Evolutionary conservation across 2,113 vertebrate genomes (phyloP).

Genomic region (Oryzias woworae): DNA sequence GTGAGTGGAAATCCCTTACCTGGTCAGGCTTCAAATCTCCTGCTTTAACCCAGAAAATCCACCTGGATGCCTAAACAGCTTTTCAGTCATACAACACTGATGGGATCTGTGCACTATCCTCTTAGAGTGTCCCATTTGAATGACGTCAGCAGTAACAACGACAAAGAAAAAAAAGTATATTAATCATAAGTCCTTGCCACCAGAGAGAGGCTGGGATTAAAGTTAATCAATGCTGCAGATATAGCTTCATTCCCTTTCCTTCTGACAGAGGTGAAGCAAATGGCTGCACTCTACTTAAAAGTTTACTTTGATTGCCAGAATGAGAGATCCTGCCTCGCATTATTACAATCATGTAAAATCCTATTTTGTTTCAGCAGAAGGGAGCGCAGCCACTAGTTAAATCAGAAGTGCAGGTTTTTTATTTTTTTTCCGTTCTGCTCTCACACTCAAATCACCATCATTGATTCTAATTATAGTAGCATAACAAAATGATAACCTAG

Average conservation of each 20-base stretch:
- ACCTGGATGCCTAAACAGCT: slow-evolving; percentile 17
- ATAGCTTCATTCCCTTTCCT: slow-evolving; percentile 11
- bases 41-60: slow-evolving; percentile 30
- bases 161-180: slow-evolving; percentile 12
- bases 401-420: neutral
- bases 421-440: neutral
- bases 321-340: slow-evolving; percentile 1
- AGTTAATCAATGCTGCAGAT: slow-evolving; percentile 22
- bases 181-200: slow-evolving; percentile 13
- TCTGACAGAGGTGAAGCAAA: slow-evolving; percentile 1
- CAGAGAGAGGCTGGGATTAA: slow-evolving; percentile 5
- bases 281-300: neutral
- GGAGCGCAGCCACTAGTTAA: neutral
- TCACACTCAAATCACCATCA: neutral
- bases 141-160: slow-evolving; percentile 6
- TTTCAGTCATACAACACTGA: slow-evolving; percentile 23
- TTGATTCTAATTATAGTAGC: neutral
- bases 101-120: slow-evolving; percentile 7
- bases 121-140: slow-evolving; percentile 22
- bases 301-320: slow-evolving; percentile 14
- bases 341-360: neutral
- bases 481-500: neutral
- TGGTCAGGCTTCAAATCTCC: slow-evolving; percentile 3
- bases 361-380: neutral
- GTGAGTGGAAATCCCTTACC: slow-evolving; percentile 38